Percentiles rank a stretch among this genome's conserved stretches.
Evolutionary conservation across 2,113 vertebrate species (phyloP).

Genomic region (Hippoglossus stenolepis): DNA sequence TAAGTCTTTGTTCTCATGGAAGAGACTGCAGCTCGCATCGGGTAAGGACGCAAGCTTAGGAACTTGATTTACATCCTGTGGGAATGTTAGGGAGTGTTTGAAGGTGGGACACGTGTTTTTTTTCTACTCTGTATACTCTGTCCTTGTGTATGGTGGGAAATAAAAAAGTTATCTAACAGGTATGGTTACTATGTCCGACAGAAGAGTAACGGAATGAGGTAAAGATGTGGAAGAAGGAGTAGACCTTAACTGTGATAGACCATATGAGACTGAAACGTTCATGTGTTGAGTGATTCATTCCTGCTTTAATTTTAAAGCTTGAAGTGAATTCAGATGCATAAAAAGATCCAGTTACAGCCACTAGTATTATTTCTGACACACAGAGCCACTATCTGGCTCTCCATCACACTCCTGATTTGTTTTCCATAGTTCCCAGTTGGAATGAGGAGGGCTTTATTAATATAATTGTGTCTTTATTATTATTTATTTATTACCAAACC

Average conservation of each 20-base stretch:
- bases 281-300: background rate
- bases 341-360: too few relatives aligned
- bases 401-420: too few relatives aligned
- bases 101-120: background rate
- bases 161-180: background rate
- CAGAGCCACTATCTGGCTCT: too few relatives aligned
- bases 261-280: background rate
- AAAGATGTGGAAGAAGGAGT: background rate
- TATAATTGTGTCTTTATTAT: too few relatives aligned
- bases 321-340: too few relatives aligned
- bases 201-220: background rate
- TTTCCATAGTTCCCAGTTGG: too few relatives aligned
- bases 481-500: too few relatives aligned
- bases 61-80: background rate
- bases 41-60: background rate
- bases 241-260: background rate
- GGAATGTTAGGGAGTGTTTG: background rate
- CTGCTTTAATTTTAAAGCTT: too few relatives aligned
- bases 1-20: slow-evolving; percentile 47
- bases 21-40: background rate
- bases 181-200: background rate
- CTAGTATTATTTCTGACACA: too few relatives aligned
- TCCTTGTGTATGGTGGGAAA: background rate
- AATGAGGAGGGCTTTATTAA: too few relatives aligned
- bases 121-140: background rate